Evolutionary conservation across 2,113 vertebrate genomes (phyloP).

Genomic region (Psilopsiagon aurifrons): DNA sequence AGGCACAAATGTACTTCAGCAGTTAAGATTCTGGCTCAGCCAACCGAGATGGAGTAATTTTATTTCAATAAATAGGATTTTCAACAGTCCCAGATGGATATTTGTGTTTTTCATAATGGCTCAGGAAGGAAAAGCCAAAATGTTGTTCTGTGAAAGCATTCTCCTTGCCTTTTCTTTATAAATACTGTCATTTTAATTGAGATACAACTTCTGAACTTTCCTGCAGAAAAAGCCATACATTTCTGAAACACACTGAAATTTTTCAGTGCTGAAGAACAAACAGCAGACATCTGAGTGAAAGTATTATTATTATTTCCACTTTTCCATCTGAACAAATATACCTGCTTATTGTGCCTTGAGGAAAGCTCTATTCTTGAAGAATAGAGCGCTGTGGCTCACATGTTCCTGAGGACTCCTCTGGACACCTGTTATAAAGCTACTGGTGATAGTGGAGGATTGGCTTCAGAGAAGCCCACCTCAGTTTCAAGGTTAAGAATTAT

Average conservation of each 20-base stretch:
- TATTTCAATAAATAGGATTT: slow-evolving; percentile 7
- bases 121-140: slow-evolving; percentile 16
- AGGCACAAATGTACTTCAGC: not conserved
- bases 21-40: not conserved
- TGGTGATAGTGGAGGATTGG: not conserved
- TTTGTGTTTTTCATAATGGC: slow-evolving; percentile 4
- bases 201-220: not conserved
- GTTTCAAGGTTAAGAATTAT: not conserved
- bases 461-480: not conserved
- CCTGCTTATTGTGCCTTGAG: not conserved
- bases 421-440: not conserved
- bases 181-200: slow-evolving; percentile 13
- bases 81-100: not conserved
- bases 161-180: not conserved
- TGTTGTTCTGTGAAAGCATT: not conserved
- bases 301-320: not conserved
- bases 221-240: not conserved
- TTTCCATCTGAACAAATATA: not conserved
- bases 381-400: not conserved
- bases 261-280: not conserved
- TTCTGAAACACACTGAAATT: not conserved
- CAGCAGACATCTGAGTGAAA: not conserved
- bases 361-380: not conserved
- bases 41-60: not conserved
- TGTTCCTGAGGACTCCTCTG: not conserved